phyloP scores from a whole-genome alignment of 2,113 vertebrate species.

The Notothenia coriiceps region DNA sequence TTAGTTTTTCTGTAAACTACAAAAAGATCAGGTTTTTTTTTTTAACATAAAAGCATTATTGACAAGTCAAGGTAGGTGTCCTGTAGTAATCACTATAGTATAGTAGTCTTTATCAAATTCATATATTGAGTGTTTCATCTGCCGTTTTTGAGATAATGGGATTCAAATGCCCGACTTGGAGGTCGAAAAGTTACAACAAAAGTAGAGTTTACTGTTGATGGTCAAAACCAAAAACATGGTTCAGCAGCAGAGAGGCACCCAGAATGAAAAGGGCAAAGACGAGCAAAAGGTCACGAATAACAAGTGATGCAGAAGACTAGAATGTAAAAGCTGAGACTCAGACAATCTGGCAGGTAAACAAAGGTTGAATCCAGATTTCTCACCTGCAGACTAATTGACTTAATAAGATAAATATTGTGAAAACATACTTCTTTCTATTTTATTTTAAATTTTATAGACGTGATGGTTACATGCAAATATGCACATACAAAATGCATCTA shows the following conservation, averaged over 20 bases:
- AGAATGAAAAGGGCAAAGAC: constrained; percentile 28
- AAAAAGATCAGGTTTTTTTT: background rate
- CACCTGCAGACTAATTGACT: background rate
- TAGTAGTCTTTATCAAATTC: background rate
- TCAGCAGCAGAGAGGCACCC: background rate
- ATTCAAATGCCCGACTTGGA: background rate
- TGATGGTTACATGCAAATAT: background rate
- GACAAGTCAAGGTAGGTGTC: no score
- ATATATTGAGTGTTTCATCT: background rate
- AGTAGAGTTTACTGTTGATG: background rate
- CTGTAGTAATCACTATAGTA: no score
- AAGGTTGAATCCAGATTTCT: background rate
- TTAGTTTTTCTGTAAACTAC: background rate
- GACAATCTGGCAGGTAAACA: background rate
- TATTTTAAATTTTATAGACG: background rate
- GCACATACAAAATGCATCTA: background rate
- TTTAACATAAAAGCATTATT: background rate
- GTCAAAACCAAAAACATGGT: background rate
- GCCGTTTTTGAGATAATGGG: background rate
- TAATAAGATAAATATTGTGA: background rate
- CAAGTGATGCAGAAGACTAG: background rate
- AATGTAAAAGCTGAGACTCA: background rate
- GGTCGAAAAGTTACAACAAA: background rate
- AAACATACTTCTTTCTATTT: background rate
- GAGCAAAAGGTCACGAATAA: constrained; percentile 9